Evolutionary conservation across 2,797 vertebrate species (phyloP).

Genomic region (Rhynchotus rufescens): DNA sequence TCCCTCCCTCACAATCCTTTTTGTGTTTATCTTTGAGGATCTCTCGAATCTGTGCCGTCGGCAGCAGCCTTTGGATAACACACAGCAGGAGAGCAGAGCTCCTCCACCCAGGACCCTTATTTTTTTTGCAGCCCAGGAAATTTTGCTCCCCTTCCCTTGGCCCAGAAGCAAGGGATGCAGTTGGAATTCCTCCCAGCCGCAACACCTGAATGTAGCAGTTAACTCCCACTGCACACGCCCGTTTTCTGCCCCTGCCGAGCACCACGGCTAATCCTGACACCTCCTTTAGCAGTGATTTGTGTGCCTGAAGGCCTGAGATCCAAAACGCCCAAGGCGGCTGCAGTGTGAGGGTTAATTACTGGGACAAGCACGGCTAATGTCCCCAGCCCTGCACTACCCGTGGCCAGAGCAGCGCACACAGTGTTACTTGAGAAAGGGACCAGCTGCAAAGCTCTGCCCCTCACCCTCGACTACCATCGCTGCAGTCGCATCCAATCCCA

Average conservation of each 20-base stretch:
- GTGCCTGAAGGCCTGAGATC: not conserved
- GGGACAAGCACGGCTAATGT: not conserved
- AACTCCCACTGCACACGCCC: not conserved
- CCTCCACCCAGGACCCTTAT: not conserved
- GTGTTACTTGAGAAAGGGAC: not conserved
- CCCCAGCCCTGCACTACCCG: not conserved
- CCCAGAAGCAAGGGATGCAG: not conserved
- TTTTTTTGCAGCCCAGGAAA: not conserved
- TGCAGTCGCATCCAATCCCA: not conserved
- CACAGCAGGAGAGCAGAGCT: not conserved
- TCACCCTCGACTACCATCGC: not conserved
- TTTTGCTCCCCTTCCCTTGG: not conserved
- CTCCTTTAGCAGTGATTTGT: not conserved
- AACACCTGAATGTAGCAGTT: not conserved
- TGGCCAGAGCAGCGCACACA: rapidly evolving
- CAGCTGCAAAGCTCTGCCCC: not conserved
- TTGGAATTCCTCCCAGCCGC: not conserved
- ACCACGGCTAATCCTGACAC: not conserved
- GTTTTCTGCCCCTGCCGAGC: not conserved
- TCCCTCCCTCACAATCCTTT: not conserved
- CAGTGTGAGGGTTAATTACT: not conserved
- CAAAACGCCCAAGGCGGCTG: not conserved
- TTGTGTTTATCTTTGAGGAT: not conserved
- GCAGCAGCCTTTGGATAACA: not conserved
- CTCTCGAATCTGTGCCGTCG: not conserved